Base-by-base conservation (phyloP, 2,113 vertebrate species). In the Myotis lucifugus region DNA sequence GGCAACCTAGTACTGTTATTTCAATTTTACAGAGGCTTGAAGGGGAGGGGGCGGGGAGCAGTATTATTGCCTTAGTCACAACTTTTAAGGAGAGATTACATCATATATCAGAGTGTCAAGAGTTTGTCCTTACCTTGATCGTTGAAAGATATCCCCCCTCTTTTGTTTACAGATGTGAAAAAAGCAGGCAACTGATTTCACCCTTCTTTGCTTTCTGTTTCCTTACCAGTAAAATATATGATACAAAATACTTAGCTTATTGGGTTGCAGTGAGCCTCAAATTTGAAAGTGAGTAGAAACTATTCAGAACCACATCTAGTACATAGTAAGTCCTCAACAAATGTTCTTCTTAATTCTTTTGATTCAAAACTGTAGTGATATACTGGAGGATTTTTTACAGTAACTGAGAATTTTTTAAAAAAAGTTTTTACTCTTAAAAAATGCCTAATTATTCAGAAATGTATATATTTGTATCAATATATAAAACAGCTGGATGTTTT, bases 401-500 rank as follows among this genome's bases (percentile, higher is more conserved):
- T 23, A 59, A 59, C 21, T 56, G 54, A 59, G 56, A 59, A 59
- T 59, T 59, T 9, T n/a, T n/a, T n/a, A 23, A 54, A 19, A 19
- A 54, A 59, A 59, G 56, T 59, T 59, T 59, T 59, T 25, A 59
- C 56, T 59, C 19, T 59, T 59, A 23, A 59, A 59, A 93, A 96
- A 83, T 21, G 6, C 23, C 23, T 91, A 50, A 91, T 59, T 52
- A 25, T 5, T 95, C 64, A 91, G 23, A 96, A 88, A 79, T 59
- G 27, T 40, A 54, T 11, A 70, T 70, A 94, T 96, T 95, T 18
- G 79, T 37, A 88, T 85, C 17, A 6, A 59, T 85, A 66, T 85
- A 6, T 61, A 86, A 93, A 88, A 77, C 40, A 95, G n/a, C 15
- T 64, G 96, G 50, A 88, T 85, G 19, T 72, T 84, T 93, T 81